Evolutionary conservation across 2,113 vertebrate species (phyloP).

Genomic region (Camelus bactrianus): DNA sequence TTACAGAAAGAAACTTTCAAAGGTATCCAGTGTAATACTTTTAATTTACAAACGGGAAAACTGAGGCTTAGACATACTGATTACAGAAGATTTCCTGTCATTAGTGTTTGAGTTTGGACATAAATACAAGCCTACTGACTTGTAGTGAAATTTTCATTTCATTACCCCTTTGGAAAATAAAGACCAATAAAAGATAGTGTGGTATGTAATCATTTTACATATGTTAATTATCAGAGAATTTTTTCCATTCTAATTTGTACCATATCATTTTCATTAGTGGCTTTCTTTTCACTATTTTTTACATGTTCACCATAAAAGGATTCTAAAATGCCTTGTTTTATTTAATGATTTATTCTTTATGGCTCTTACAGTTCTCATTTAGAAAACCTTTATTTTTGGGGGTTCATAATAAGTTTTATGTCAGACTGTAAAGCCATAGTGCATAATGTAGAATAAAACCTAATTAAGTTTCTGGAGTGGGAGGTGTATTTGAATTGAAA

Average conservation of each 20-base stretch:
- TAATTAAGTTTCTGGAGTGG: not conserved
- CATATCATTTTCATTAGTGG: not conserved
- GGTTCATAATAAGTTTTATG: not conserved
- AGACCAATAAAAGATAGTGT: not conserved
- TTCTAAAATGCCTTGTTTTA: not conserved
- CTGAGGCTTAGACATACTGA: not conserved
- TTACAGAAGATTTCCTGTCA: not conserved
- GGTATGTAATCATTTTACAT: not conserved
- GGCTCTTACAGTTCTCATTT: not conserved
- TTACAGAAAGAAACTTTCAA: not conserved
- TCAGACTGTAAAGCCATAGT: not conserved
- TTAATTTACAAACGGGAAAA: not conserved
- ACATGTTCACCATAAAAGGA: not conserved
- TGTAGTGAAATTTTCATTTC: not conserved
- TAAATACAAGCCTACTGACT: not conserved
- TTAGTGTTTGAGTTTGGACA: not conserved
- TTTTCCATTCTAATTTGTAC: not conserved
- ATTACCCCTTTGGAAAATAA: not conserved
- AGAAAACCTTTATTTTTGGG: not conserved
- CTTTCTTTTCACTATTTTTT: constrained; percentile 3
- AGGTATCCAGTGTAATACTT: not conserved
- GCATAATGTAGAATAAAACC: not conserved
- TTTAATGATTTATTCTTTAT: constrained; percentile 7
- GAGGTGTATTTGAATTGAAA: constrained; percentile 8
- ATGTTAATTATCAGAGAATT: not conserved